Conservation (phyloP, 2,113 vertebrate species). For the Lucifuga dentata region DNA sequence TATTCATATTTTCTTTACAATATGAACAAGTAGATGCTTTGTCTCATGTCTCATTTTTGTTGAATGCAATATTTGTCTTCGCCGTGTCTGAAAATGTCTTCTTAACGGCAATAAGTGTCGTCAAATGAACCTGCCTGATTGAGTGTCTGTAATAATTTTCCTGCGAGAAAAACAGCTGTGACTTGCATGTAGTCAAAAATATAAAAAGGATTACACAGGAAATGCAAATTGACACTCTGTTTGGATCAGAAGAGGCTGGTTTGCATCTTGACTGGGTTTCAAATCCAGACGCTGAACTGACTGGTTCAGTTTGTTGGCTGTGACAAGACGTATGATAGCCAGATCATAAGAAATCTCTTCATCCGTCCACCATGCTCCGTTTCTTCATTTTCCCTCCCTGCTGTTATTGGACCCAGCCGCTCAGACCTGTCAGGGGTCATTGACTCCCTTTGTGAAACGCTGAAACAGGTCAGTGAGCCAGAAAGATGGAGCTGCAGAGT, state of each 20-base stretch:
- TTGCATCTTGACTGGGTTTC: neutral
- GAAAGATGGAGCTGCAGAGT: slow-evolving; percentile 37
- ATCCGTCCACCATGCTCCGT: neutral
- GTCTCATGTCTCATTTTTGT: too few relatives aligned
- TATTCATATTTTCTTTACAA: too few relatives aligned
- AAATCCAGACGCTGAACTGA: neutral
- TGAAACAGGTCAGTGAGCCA: slow-evolving; percentile 28
- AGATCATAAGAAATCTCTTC: neutral
- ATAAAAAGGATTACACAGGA: too few relatives aligned
- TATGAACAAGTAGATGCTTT: too few relatives aligned
- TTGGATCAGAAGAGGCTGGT: neutral
- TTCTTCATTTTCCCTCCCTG: neutral
- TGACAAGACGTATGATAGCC: neutral
- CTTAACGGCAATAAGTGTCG: too few relatives aligned
- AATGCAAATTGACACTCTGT: too few relatives aligned
- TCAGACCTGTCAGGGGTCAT: slow-evolving; percentile 29
- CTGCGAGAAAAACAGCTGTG: too few relatives aligned
- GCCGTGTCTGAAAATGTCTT: too few relatives aligned
- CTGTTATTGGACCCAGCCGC: neutral
- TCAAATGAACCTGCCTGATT: too few relatives aligned
- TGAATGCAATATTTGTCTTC: too few relatives aligned
- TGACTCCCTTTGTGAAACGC: slow-evolving; percentile 31
- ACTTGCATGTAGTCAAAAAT: too few relatives aligned
- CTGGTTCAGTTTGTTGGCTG: slow-evolving; percentile 1
- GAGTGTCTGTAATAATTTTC: too few relatives aligned